Evolutionary conservation across 2,888 invertebrate genomes (phyloP), one percentile per base, ranked within the genome.

Genomic region (Drosophila kokeensis): DNA sequence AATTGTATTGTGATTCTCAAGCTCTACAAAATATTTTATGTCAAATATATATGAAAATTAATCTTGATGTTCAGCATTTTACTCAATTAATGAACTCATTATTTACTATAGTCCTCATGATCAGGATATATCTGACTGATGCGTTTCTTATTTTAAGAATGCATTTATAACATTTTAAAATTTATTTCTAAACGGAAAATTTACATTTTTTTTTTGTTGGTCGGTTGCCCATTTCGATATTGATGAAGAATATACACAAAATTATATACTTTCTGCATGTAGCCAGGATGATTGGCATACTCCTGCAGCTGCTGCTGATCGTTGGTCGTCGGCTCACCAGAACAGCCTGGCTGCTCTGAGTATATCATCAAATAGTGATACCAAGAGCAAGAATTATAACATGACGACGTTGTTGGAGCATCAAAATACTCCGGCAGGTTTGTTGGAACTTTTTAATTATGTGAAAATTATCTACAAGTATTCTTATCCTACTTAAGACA

Each of bases 231-330:
- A 15, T 30, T 30, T 30, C 32, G 32, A 32, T 10, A 32, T 32
- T 32, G 32, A 32, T 32, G 32, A 10, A 32, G 32, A 10, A 32
- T 48, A 45, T 7, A 13, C 21, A 24, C 3, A 42, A 11, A 6
- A 7, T 13, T 48, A 8, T 48, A 15, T 27, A 27, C 2, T 27
- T 27, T 18, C 13, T n/a, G 79, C 27, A 83, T 64, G 15, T 90
- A 90, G 4, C 45, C 71, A 6, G 70, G 64, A 4, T 90, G 83
- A 24, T 76, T 75, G 29, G 40, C 50, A 66, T 73, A 73, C 50
- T 90, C 89, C 34, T 84, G 78, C 50, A 91, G 89, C 24, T 88
- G 61, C 52, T 91, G 89, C 24, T 87, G 60, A 49, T 91, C 91
- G 58, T 87, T 90, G 62, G 91, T 10, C 67, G 4, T 36, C 0